Conservation (phyloP, 2,888 invertebrate genomes). For the Tromatobia lineatoria region DNA sequence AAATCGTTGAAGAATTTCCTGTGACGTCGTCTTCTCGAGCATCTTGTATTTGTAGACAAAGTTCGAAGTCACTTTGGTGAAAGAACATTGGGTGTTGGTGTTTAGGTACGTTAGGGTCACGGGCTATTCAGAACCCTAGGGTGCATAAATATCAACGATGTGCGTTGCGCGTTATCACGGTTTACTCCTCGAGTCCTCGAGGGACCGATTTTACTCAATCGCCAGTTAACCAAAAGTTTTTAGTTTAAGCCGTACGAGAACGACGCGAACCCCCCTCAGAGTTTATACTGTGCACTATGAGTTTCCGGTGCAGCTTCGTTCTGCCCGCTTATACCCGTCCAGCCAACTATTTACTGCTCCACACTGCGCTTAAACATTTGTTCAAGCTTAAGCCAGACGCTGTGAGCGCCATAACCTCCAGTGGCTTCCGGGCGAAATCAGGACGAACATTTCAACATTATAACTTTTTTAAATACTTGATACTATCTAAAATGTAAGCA, state of each 20-base stretch:
- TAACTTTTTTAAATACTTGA: background rate
- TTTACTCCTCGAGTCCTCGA: slow-evolving; percentile 12
- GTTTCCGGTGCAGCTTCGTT: slow-evolving; percentile 29
- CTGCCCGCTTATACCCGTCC: slow-evolving; percentile 33
- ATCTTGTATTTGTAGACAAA: background rate
- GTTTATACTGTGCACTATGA: slow-evolving; percentile 33
- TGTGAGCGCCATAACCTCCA: slow-evolving; percentile 10
- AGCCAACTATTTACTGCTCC: slow-evolving; percentile 38
- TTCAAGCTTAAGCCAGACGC: slow-evolving; percentile 16
- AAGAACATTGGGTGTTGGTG: slow-evolving; percentile 15
- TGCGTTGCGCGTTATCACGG: slow-evolving; percentile 47
- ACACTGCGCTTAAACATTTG: slow-evolving; percentile 20
- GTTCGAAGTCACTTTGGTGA: slow-evolving; percentile 9
- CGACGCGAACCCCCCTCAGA: slow-evolving; percentile 21
- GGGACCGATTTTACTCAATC: slow-evolving; percentile 48
- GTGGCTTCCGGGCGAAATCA: background rate
- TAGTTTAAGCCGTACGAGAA: slow-evolving; percentile 44
- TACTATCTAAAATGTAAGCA: background rate
- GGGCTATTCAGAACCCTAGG: slow-evolving; percentile 13
- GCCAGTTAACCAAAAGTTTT: slow-evolving; percentile 59
- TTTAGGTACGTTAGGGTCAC: slow-evolving; percentile 12
- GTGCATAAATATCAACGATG: slow-evolving; percentile 46
- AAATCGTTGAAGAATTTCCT: background rate
- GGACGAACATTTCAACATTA: background rate
- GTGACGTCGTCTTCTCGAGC: background rate